A percentile compares a stretch with the other conserved stretches of the same genome.
Evolutionary conservation across 2,888 invertebrate species (phyloP).

Genomic region (Nemotelus nigrinus): DNA sequence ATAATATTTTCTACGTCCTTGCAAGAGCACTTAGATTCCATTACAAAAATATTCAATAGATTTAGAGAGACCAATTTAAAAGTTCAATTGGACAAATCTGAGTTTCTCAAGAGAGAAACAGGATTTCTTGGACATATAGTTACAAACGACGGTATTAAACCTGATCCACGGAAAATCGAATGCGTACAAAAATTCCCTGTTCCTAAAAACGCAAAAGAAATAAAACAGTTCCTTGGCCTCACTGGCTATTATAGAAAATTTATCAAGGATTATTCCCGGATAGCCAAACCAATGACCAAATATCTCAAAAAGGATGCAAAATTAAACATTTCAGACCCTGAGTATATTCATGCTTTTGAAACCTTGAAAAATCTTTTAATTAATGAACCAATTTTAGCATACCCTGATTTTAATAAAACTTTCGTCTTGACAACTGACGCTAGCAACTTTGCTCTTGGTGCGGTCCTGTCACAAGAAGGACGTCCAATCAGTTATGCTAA

Average conservation of each 20-base stretch:
- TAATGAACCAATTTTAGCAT: constrained; percentile 38
- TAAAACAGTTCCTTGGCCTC: constrained; percentile 48
- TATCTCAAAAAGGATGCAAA: constrained; percentile 46
- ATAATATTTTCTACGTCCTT: constrained; percentile 21
- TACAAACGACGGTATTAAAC: constrained; percentile 24
- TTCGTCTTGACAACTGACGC: constrained; percentile 57
- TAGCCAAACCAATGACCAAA: constrained; percentile 29
- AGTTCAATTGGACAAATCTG: neutral
- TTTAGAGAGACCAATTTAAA: neutral
- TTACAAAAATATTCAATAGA: constrained; percentile 1
- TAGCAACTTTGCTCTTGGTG: constrained; percentile 53
- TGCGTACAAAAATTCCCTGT: constrained; percentile 48
- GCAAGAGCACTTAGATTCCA: neutral
- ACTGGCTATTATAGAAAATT: constrained; percentile 26
- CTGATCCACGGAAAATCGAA: constrained; percentile 51
- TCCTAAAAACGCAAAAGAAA: constrained; percentile 49
- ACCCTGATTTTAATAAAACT: constrained; percentile 50
- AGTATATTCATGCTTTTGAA: constrained; percentile 27
- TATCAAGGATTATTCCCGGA: constrained; percentile 53
- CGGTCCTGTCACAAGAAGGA: constrained; percentile 54
- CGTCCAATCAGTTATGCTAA: constrained; percentile 55
- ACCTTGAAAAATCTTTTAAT: constrained; percentile 25
- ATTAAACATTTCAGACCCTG: constrained; percentile 39
- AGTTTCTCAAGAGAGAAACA: no score
- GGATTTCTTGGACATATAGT: neutral